Percentiles rank a stretch among this genome's conserved stretches.
phyloP scores from a whole-genome alignment of 1,140 invertebrate genomes.

The Carposina sasakii region DNA sequence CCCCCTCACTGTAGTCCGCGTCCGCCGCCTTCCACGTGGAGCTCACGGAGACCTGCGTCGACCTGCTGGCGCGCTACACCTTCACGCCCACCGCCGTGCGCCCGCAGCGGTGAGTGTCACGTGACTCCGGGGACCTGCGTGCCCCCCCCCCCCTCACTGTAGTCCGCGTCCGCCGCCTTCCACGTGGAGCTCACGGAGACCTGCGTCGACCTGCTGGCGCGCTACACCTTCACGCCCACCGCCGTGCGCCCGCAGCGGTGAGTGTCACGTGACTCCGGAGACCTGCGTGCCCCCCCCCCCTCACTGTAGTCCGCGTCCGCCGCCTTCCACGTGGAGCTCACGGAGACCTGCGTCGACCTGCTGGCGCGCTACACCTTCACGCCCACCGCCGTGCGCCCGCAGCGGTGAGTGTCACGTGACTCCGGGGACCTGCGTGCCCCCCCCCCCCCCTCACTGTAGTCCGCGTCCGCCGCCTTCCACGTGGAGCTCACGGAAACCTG shows the following conservation, averaged over 20 bases:
- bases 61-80: constrained; percentile 92
- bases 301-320: constrained; percentile 69
- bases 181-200: constrained; percentile 95
- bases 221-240: constrained; percentile 93
- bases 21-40: constrained; percentile 88
- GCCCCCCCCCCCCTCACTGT: too few relatives aligned
- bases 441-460: too few relatives aligned
- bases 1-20: too few relatives aligned
- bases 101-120: constrained; percentile 91
- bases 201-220: constrained; percentile 92
- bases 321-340: constrained; percentile 92
- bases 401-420: too few relatives aligned
- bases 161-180: constrained; percentile 77
- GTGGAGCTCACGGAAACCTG: constrained; percentile 95
- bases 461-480: constrained; percentile 82
- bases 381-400: constrained; percentile 88
- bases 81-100: constrained; percentile 91
- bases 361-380: constrained; percentile 93
- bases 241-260: constrained; percentile 90
- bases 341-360: constrained; percentile 95
- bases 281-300: too few relatives aligned
- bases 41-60: constrained; percentile 94
- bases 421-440: too few relatives aligned
- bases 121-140: too few relatives aligned
- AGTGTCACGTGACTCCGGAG: too few relatives aligned